phyloP scores from a whole-genome alignment of 2,888 invertebrate genomes.

The Onthophagus sagittarius region DNA sequence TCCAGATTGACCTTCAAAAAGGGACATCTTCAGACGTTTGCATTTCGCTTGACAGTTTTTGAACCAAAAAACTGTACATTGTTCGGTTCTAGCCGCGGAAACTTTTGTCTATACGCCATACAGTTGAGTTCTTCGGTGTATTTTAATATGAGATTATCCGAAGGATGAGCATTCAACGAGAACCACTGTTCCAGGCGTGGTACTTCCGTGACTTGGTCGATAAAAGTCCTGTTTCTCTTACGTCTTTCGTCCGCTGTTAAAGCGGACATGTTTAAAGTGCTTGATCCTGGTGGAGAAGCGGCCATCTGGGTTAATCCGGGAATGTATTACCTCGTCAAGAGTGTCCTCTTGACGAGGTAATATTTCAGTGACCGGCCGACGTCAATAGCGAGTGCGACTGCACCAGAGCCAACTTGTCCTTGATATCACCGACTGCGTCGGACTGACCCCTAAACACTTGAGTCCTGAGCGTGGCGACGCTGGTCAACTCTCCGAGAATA shows the following conservation, averaged over 20 bases:
- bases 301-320: slow-evolving; percentile 55
- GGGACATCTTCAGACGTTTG: slow-evolving; percentile 89
- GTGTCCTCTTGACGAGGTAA: too few relatives aligned
- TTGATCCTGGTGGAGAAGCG: slow-evolving; percentile 54
- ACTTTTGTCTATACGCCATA: slow-evolving; percentile 96
- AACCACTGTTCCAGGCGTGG: slow-evolving; percentile 94
- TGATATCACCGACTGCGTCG: slow-evolving; percentile 77
- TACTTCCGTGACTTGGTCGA: slow-evolving; percentile 98
- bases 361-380: slow-evolving; percentile 89
- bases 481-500: slow-evolving; percentile 88
- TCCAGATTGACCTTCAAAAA: slow-evolving; percentile 71
- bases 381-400: slow-evolving; percentile 85
- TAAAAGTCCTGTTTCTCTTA: slow-evolving; percentile 96
- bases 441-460: slow-evolving; percentile 74
- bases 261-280: slow-evolving; percentile 57
- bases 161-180: slow-evolving; percentile 96
- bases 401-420: slow-evolving; percentile 84
- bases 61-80: slow-evolving; percentile 99
- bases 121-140: slow-evolving; percentile 96
- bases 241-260: slow-evolving; percentile 80
- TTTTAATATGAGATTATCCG: slow-evolving; percentile 94
- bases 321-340: slow-evolving; percentile 90
- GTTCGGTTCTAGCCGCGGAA: slow-evolving; percentile 96
- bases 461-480: slow-evolving; percentile 86
- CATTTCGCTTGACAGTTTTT: slow-evolving; percentile 98